A percentile compares a stretch with the other conserved stretches of the same genome.
Conservation (phyloP, 2,113 vertebrate species). For the Rhinichthys klamathensis region DNA sequence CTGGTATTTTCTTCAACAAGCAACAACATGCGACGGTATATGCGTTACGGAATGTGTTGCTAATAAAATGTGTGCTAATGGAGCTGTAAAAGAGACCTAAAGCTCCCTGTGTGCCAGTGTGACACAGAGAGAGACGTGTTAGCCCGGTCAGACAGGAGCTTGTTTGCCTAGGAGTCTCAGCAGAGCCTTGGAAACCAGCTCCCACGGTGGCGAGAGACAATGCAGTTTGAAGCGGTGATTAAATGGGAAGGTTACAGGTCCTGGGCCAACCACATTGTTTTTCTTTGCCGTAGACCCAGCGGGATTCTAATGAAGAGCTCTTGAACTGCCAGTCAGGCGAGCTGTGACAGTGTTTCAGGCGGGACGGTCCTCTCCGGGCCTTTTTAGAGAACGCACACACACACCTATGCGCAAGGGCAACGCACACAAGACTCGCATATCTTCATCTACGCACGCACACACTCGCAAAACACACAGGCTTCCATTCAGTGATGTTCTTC, state of each 20-base stretch:
- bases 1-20: not conserved
- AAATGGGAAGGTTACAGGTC: constrained; percentile 78
- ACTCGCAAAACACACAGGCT: constrained; percentile 37
- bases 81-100: constrained; percentile 10
- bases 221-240: constrained; percentile 73
- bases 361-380: constrained; percentile 78
- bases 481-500: constrained; percentile 65
- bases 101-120: constrained; percentile 32
- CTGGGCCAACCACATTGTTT: constrained; percentile 70
- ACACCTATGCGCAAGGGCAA: constrained; percentile 53
- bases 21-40: not conserved
- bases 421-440: constrained; percentile 12
- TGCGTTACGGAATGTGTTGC: not conserved
- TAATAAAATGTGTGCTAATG: constrained; percentile 6
- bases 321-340: constrained; percentile 80
- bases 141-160: constrained; percentile 63
- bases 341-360: constrained; percentile 85
- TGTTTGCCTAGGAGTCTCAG: constrained; percentile 65
- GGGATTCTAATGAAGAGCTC: constrained; percentile 81
- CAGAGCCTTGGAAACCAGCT: constrained; percentile 66
- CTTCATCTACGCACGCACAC: constrained; percentile 14
- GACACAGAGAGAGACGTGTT: constrained; percentile 57
- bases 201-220: constrained; percentile 67
- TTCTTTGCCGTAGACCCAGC: constrained; percentile 73
- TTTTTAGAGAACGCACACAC: constrained; percentile 43